Base-by-base conservation (phyloP, 2,888 invertebrate genomes). In the Smittia sp. region DNA sequence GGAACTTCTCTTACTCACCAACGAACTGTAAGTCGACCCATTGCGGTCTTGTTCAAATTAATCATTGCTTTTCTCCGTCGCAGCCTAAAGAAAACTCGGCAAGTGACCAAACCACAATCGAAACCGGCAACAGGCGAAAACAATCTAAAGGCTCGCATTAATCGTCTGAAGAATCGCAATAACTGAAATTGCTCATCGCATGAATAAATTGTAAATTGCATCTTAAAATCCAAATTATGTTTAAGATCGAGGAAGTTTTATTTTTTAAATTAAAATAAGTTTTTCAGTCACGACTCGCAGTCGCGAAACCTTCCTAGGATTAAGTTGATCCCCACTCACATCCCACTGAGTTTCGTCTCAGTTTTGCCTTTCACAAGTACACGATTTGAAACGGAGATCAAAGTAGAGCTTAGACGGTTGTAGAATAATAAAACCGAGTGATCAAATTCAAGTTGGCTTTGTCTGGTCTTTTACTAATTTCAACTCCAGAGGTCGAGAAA, bases 1-100 rank as follows among this genome's bases (percentile, higher is more conserved):
- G 79, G 96, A 97, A 81, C 90, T 95, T 77, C 90, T 93, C 77
- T 86, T 88, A 77, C 86, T 94, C 65, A 87, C 91, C 75, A 93
- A 94, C 83, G 92, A 93, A 83, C 89, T 90, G 93, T 93, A 84
- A 84, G 87, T 81, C 3, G 15, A 32, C 32, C 46, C 46, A 46
- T 15, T 54, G 25, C 6, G 13, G 18, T 11, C 32, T 54, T 1
- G 32, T 41, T 68, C 7, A 15, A 41, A 46, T 11, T 22, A 39
- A 68, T 41, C n/a, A 39, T 20, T 13, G 9, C 20, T 52, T 52
- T 32, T 32, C 32, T 32, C 32, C 32, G n/a, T n/a, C n/a, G n/a
- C n/a, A 32, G 32, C 32, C 9, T 6, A 3, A 32, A 32, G 32
- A 32, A 32, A 9, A 32, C 32, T 27, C 58, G 62, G 13, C 72